These are phyloP conservation scores for Monopis laevigella DNA, from an alignment of 2,888 invertebrate species.

Conservation along the genomic window DNA sequence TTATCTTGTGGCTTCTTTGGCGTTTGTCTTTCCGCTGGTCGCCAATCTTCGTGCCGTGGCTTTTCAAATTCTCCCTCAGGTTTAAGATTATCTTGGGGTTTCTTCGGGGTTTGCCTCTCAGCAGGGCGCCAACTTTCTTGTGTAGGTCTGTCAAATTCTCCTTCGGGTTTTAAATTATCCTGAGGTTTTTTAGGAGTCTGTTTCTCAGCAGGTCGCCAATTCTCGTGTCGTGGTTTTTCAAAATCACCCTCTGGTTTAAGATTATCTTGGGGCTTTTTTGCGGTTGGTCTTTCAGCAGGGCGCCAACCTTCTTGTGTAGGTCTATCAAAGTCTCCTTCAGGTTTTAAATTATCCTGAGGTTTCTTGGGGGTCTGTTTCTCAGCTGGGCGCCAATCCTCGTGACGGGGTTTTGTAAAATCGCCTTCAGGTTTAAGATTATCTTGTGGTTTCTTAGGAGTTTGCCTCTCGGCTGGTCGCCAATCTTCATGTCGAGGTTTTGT, in stretches of 20 bases:
- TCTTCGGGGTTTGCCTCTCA: constrained; percentile 44
- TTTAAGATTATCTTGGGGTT: constrained; percentile 57
- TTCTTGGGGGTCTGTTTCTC: constrained; percentile 31
- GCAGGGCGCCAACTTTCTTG: constrained; percentile 40
- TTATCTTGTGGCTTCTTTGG: constrained; percentile 55
- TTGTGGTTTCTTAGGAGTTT: constrained; percentile 58
- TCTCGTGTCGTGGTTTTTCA: constrained; percentile 44
- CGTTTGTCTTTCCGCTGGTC: constrained; percentile 45
- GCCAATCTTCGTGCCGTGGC: constrained; percentile 41
- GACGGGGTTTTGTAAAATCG: constrained; percentile 51
- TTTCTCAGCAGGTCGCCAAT: constrained; percentile 61
- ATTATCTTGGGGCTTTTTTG: constrained; percentile 35
- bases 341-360: constrained; percentile 53
- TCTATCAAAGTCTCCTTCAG: constrained; percentile 45
- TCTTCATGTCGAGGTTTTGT: constrained; percentile 36
- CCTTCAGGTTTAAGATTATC: constrained; percentile 69
- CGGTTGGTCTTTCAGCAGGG: constrained; percentile 34
- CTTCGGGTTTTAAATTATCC: constrained; percentile 65
- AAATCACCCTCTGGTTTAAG: constrained; percentile 45
- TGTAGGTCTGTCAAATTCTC: constrained; percentile 39
- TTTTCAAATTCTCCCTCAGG: constrained; percentile 63
- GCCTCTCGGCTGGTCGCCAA: constrained; percentile 61
- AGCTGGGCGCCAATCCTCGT: constrained; percentile 32
- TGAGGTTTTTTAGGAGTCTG: constrained; percentile 49
- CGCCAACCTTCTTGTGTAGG: constrained; percentile 24